phyloP scores from a whole-genome alignment of 2,888 invertebrate species.

The Siphlonurus alternatus region DNA sequence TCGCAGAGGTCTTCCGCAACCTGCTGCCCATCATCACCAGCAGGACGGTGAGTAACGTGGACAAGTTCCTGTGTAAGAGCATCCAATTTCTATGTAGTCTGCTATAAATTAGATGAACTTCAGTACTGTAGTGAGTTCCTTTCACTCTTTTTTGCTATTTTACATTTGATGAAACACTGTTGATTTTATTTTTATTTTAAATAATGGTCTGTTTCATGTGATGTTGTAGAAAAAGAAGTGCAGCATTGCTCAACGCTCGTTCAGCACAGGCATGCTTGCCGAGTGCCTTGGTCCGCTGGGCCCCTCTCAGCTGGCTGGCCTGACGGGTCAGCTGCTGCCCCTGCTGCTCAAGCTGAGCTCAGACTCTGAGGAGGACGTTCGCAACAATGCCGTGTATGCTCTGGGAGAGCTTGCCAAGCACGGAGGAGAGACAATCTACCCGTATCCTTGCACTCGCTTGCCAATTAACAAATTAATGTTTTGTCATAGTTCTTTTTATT shows the following conservation, averaged over 20 bases:
- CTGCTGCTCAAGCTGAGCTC: conserved; percentile 40
- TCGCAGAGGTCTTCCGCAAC: conserved; percentile 46
- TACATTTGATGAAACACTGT: not conserved
- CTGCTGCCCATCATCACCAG: conserved; percentile 41
- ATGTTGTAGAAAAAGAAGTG: conserved; percentile 40
- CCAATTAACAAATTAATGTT: conserved; percentile 1
- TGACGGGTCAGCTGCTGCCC: conserved; percentile 32
- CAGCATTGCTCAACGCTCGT: conserved; percentile 46
- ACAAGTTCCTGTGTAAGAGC: not conserved
- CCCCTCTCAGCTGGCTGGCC: conserved; percentile 9
- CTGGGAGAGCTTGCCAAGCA: conserved; percentile 53
- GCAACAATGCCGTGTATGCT: conserved; percentile 61
- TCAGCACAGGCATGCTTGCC: conserved; percentile 53
- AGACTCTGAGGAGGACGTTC: conserved; percentile 49
- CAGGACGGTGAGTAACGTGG: conserved; percentile 45
- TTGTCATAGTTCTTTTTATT: conserved; percentile 1
- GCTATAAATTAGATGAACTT: not conserved
- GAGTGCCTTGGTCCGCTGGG: conserved; percentile 50
- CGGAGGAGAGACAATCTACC: conserved; percentile 41
- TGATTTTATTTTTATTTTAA: conserved; percentile 6
- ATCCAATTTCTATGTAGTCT: not conserved
- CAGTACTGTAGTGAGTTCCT: no score
- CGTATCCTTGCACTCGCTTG: conserved; percentile 32
- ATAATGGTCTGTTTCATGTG: not conserved
- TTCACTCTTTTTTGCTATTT: not conserved